A percentile compares a stretch with the other conserved stretches of the same genome.
phyloP scores from a whole-genome alignment of 2,888 invertebrate genomes.

The Dorcus parallelipipedus region DNA sequence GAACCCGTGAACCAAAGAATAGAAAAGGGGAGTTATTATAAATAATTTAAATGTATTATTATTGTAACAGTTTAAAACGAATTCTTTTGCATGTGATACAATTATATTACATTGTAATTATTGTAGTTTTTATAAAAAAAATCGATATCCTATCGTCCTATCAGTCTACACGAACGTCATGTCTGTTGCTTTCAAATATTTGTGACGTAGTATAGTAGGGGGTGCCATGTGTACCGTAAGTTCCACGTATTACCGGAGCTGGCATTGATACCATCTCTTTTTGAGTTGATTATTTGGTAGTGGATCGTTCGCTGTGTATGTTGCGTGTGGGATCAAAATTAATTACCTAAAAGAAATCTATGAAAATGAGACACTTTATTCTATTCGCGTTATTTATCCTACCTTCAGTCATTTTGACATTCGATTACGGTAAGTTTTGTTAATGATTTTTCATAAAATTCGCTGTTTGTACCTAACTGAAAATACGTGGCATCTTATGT shows the following conservation, averaged over 20 bases:
- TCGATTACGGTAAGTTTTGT: slow-evolving; percentile 66
- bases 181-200: background rate
- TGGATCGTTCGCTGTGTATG: slow-evolving; percentile 6
- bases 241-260: slow-evolving; percentile 42
- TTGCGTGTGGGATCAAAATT: slow-evolving; percentile 2
- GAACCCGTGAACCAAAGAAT: no score
- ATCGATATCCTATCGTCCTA: background rate
- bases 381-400: slow-evolving; percentile 64
- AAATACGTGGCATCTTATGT: slow-evolving; percentile 50
- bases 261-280: slow-evolving; percentile 4
- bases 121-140: no score
- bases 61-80: no score
- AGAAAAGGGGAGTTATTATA: no score
- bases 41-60: no score
- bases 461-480: slow-evolving; percentile 7
- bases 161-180: background rate
- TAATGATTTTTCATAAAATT: slow-evolving; percentile 31
- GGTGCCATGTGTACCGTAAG: slow-evolving; percentile 44
- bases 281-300: slow-evolving; percentile 4
- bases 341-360: background rate
- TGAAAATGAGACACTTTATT: slow-evolving; percentile 65
- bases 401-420: slow-evolving; percentile 68
- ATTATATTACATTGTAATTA: no score
- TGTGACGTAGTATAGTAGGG: slow-evolving; percentile 24
- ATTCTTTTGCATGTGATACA: no score